Base-by-base conservation (phyloP, 2,888 invertebrate genomes). In the Muschampia plurimacula region DNA sequence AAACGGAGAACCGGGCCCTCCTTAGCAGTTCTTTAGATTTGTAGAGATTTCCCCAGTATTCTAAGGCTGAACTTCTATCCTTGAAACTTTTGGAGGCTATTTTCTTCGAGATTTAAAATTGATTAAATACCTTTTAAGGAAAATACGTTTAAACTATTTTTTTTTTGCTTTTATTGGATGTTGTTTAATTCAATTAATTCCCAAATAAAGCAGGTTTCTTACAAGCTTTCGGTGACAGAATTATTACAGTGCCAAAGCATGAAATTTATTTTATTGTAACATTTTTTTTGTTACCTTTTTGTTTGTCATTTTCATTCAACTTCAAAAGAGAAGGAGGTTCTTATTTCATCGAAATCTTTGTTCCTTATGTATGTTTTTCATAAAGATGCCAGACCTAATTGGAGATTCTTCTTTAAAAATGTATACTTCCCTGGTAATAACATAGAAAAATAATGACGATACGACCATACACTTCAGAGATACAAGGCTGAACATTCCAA, bases 1-100 rank as follows among this genome's bases (percentile, higher is more conserved):
- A 89, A 91, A 90, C 89, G 84, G 82, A 85, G 83, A 81, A 85
- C 81, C 80, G 82, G 78, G 83, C 84, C 77, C 80, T 81, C 81
- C 39, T 80, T 83, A 81, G 79, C 81, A 81, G 75, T 80, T 77
- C 84, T 88, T 86, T 86, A 82, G 84, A 86, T 86, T 86, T 85
- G 84, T 84, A 80, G 77, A 82, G 79, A 77, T 80, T 83, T 83
- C 46, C n/a, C 22, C 57, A 22, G 57, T 64, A 41, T 72, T 44
- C 55, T 67, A 32, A 72, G 67, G 67, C 44, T 52, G 67, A 72
- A 60, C 49, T 55, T 67, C 67, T 67, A 60, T 67, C 62, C 67
- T 67, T 55, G 67, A 67, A 67, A 67, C 32, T 72, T 57, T 72
- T 71, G 59, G 62, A 28, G 52, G 65, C 65, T 66, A 59, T 66